Evolutionary conservation across 2,113 vertebrate genomes (phyloP).

Genomic region (Lagopus muta): DNA sequence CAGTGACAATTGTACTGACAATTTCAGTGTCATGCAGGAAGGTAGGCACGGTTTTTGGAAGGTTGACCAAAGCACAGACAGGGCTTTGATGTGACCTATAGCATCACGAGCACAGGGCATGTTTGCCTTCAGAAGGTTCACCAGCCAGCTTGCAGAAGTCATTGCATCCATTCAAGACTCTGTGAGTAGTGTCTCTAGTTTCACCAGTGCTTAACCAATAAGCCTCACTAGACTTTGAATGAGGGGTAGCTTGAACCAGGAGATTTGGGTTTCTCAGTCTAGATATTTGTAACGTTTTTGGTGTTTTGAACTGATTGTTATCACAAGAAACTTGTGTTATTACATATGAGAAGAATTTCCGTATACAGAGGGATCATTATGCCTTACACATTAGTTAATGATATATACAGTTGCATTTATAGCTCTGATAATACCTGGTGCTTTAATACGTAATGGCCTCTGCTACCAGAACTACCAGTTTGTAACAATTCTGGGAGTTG

Average conservation of each 20-base stretch:
- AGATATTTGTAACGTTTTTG: background rate
- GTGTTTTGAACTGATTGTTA: background rate
- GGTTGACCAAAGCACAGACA: background rate
- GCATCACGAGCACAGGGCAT: rapidly evolving
- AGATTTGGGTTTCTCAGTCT: background rate
- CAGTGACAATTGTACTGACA: background rate
- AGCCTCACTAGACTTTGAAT: background rate
- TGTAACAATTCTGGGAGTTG: background rate
- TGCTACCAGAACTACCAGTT: background rate
- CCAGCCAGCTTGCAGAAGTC: background rate
- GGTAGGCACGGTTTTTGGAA: background rate
- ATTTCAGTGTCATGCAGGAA: background rate
- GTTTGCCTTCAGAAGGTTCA: background rate
- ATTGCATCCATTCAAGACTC: rapidly evolving
- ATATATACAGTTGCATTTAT: background rate
- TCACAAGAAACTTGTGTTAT: background rate
- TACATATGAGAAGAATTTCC: background rate
- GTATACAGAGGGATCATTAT: background rate
- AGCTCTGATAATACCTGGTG: background rate
- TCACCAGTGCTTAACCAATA: background rate
- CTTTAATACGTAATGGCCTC: background rate
- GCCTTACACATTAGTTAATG: background rate
- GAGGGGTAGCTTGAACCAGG: background rate
- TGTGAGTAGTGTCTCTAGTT: background rate
- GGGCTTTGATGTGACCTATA: background rate